Base-by-base conservation (phyloP, 1,140 invertebrate species). In the Muscidifurax raptorellus region DNA sequence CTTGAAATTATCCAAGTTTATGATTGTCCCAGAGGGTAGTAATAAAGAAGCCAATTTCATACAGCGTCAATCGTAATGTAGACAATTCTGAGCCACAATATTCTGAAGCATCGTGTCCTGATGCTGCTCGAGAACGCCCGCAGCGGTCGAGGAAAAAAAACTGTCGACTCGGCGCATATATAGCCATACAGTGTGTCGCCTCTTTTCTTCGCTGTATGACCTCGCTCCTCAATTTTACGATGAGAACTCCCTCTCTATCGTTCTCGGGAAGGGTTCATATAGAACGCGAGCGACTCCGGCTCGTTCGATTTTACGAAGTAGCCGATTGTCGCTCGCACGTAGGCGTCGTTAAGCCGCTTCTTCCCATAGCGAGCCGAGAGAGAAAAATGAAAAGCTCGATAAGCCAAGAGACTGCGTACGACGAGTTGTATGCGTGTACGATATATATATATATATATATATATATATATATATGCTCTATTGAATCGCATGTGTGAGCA, bases 281-380 rank as follows among this genome's bases (percentile, higher is more conserved):
- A n/a, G n/a, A n/a, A 22, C 22, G 18, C 52, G 52, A 69, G 67
- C 67, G 13, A 3, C 27, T 69, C 28, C 25, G 27, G 67, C 67
- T 69, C 67, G 67, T 69, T 69, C 67, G 67, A 69, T 30, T 69
- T 69, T 69, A 69, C 28, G 67, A 69, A 69, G 28, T 69, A 69
- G 67, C 67, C 67, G 67, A 69, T 69, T 69, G 67, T 69, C 67
- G 67, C 67, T 28, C 67, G 67, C 15, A 69, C 67, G 52, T 7
- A 59, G 52, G 18, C 52, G 52, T 59, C 52, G 52, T 59, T 59
- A 59, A 59, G 52, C 18, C 52, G 18, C 22, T 59, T n/a, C 22
- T 22, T n/a, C 2, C 52, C 22, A 7, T 59, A 59, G 1, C 6
- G 52, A 59, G 15, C 22, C 22, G 52, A n/a, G 52, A 59, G 52